A percentile compares a stretch with the other conserved stretches of the same genome.
Conservation (phyloP, 2,888 invertebrate genomes). For the Lasioglossum calceatum region DNA sequence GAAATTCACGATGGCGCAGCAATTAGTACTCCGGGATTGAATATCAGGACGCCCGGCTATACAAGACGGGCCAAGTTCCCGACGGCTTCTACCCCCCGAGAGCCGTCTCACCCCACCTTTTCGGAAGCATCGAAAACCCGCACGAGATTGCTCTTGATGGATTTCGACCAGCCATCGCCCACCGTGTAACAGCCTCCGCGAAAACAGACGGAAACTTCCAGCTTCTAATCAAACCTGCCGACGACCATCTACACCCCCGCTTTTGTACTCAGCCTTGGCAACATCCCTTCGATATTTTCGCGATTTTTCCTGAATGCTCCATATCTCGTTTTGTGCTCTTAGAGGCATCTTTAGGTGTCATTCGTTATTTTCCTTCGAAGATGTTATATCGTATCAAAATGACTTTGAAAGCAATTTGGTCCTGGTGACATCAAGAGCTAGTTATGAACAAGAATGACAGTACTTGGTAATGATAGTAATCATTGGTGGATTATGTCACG, state of each 20-base stretch:
- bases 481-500: neutral
- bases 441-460: too few relatives aligned
- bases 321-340: conserved; percentile 34
- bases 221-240: conserved; percentile 60
- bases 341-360: neutral
- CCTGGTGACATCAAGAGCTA: too few relatives aligned
- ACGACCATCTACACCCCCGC: neutral
- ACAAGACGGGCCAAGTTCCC: conserved; percentile 43
- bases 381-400: too few relatives aligned
- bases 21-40: conserved; percentile 47
- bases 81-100: conserved; percentile 2
- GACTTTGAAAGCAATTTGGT: too few relatives aligned
- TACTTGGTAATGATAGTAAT: too few relatives aligned
- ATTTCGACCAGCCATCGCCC: conserved; percentile 34
- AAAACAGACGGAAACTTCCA: conserved; percentile 60
- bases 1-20: conserved; percentile 29
- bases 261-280: conserved; percentile 2
- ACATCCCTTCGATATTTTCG: conserved; percentile 59
- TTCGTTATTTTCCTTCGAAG: neutral
- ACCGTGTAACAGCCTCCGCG: conserved; percentile 29
- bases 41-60: conserved; percentile 40
- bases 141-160: conserved; percentile 45
- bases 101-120: neutral
- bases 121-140: conserved; percentile 24
- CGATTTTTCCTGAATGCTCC: conserved; percentile 72